Base-by-base conservation (phyloP, 2,888 invertebrate species). In the Iphiclides podalirius region DNA sequence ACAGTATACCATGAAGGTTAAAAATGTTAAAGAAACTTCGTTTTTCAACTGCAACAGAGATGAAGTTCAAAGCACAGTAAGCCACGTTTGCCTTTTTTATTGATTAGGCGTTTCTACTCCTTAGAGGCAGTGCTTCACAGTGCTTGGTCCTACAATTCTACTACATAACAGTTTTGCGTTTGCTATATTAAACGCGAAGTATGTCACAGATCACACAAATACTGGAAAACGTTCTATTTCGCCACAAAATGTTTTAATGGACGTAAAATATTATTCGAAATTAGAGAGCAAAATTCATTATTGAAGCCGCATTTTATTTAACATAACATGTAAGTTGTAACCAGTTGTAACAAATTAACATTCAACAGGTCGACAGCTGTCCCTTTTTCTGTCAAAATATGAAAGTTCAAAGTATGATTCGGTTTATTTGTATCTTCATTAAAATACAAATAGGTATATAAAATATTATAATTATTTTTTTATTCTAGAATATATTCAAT, bases 1-100 rank as follows among this genome's bases (percentile, higher is more conserved):
- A 54, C 53, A 55, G 58, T 53, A 54, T 54, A 59, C 61, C 62
- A 52, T 59, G 53, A 63, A 58, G 56, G 54, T 52, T 44, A 31
- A 11, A 39, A 15, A 34, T 37, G 12, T 15, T 12, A 38, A 49
- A 12, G 12, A 17, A 17, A 35, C 23, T 41, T 41, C 13, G 16
- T 16, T 14, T 47, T 31, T 26, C 13, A 26, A 41, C 20, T 7
- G 38, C 23, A 15, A 39, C 7, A 7, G 15, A 11, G 8, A 2
- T 38, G 0, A 17, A 36, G 26, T 20, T 3, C 6, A 9, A 6
- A 8, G 26, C 8, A 8, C 11, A 11, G 4, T 20, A 31, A 11
- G n/a, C 1, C 31, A 2, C n/a, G 26, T n/a, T 31, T 31, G 8
- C 11, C 31, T 31, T 11, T 11, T 31, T 31, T 31, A 31, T 31